These are phyloP conservation scores for Syngnathus scovelli DNA, from an alignment of 2,113 vertebrate genomes.

Conservation along the genomic window DNA sequence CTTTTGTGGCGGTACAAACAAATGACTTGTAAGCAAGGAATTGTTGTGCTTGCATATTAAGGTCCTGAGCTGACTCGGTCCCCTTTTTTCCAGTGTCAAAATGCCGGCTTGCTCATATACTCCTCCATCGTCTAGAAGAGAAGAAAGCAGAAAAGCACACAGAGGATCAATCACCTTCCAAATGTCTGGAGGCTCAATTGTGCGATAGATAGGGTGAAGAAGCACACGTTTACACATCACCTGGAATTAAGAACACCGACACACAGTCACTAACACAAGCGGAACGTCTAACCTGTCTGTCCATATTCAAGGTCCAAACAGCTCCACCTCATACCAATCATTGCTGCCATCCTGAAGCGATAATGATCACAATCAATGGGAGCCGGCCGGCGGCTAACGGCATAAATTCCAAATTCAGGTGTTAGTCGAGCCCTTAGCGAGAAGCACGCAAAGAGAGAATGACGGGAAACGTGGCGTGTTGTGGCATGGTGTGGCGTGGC, in stretches of 20 bases:
- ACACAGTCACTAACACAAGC: slow-evolving; percentile 59
- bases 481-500: slow-evolving; percentile 7
- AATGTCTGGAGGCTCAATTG: not conserved
- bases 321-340: slow-evolving; percentile 73
- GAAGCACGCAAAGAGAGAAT: slow-evolving; percentile 34
- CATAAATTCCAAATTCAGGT: slow-evolving; percentile 35
- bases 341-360: slow-evolving; percentile 69
- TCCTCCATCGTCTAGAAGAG: slow-evolving; percentile 72
- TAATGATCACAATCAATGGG: slow-evolving; percentile 66
- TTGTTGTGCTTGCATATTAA: slow-evolving; percentile 16
- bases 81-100: slow-evolving; percentile 45
- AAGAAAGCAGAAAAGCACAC: slow-evolving; percentile 15
- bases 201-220: slow-evolving; percentile 12
- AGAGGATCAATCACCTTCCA: not conserved
- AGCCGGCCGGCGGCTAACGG: slow-evolving; percentile 50
- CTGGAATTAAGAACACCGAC: slow-evolving; percentile 40
- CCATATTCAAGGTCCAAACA: slow-evolving; percentile 73
- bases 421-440: slow-evolving; percentile 54
- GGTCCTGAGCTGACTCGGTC: slow-evolving; percentile 1
- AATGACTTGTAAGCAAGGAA: slow-evolving; percentile 2
- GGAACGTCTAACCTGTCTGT: slow-evolving; percentile 71
- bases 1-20: no score
- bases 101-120: slow-evolving; percentile 78
- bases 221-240: slow-evolving; percentile 35
- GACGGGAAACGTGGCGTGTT: slow-evolving; percentile 18